phyloP scores from a whole-genome alignment of 2,113 vertebrate species.

The Corydoras sp. region DNA sequence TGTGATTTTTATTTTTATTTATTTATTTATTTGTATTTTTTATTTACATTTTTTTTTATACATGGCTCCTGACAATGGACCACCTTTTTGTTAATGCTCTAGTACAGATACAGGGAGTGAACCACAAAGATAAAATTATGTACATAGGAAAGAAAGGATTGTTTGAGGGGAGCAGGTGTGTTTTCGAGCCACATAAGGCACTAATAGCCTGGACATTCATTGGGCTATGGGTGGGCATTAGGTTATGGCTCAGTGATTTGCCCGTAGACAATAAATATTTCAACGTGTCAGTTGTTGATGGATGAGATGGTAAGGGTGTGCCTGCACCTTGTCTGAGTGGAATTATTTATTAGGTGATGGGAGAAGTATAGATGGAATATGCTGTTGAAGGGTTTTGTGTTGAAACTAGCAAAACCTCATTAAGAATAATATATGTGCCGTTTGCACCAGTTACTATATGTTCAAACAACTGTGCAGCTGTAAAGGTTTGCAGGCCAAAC shows the following conservation, averaged over 20 bases:
- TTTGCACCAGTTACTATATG: not conserved
- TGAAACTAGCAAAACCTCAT: not conserved
- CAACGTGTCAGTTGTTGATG: slow-evolving; percentile 35
- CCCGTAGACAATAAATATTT: slow-evolving; percentile 48
- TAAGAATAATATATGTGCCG: not conserved
- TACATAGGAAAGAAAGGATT: not conserved
- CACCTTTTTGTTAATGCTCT: slow-evolving; percentile 5
- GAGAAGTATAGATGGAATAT: not conserved
- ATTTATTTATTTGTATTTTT: too few species aligned
- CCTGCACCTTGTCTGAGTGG: not conserved
- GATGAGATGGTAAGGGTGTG: slow-evolving; percentile 17
- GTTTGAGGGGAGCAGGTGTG: slow-evolving; percentile 23
- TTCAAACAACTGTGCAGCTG: not conserved
- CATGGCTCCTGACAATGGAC: slow-evolving; percentile 17
- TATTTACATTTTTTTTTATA: not conserved
- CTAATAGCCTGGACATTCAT: slow-evolving; percentile 6
- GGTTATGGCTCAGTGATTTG: slow-evolving; percentile 16
- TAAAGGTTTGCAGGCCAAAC: not conserved
- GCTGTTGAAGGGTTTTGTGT: not conserved
- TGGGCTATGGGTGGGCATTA: slow-evolving; percentile 3
- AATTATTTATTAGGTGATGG: slow-evolving; percentile 44
- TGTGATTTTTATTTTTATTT: too few species aligned
- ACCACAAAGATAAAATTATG: not conserved
- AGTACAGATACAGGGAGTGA: not conserved
- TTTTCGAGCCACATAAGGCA: slow-evolving; percentile 19